Base-by-base conservation (phyloP, 2,113 vertebrate species). In the Rhadina sibilatrix region DNA sequence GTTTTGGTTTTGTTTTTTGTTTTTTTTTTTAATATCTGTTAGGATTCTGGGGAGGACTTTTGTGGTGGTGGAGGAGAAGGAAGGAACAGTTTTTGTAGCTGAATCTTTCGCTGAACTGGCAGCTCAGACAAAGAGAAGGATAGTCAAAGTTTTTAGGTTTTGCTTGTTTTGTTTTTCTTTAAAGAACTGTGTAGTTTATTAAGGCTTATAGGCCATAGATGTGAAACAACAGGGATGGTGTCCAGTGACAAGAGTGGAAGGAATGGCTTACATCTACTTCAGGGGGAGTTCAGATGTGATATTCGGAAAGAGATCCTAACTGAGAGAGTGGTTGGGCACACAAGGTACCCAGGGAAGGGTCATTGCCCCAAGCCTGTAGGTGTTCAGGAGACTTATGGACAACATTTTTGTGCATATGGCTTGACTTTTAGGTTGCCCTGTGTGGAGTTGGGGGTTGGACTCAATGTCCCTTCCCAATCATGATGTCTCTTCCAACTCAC, bases 321-420 rank as follows among this genome's bases (percentile, higher is more conserved):
- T 57, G 60, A 20, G 20, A 12, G 12, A 6, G 7, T 69, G 27
- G 10, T 22, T 28, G 33, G 57, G 12, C 28, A 15, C n/a, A 49
- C n/a, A 38, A 38, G 14, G 27, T 74, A 11, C 6, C 1, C 5
- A 22, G 12, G 35, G 16, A 52, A 30, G 27, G 33, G 5, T 60
- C 14, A 2, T 53, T 53, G 38, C 13, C 24, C 7, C 21, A 60
- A 35, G 33, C 20, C 18, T 63, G 9, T 49, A 0, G 2, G 6
- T 76, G 15, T 61, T 92, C 17, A n/a, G 44, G 52, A 85, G 63
- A 3, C 0, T 1, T 53, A 82, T 33, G 42, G 53, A 14, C 31
- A 31, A 10, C 0, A 0, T 18, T 53, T 31, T 31, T 37, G 3
- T 24, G 15, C 54, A 3, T 19, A 5, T 40, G 20, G 9, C 68